Conservation (phyloP, 1,140 invertebrate genomes). For the Melipona quadrifasciata region DNA sequence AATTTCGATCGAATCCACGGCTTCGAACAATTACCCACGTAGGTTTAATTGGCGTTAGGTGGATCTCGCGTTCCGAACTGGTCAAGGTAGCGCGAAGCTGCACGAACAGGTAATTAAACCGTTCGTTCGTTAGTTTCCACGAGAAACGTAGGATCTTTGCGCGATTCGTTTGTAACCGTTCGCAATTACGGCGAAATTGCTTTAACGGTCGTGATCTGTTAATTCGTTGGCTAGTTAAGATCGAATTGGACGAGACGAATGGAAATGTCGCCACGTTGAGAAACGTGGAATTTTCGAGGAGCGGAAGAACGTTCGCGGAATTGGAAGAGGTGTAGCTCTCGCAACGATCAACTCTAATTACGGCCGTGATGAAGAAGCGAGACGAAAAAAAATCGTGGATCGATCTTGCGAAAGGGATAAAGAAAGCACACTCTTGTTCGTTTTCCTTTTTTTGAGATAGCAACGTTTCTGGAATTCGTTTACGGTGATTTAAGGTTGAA, state of each 20-base stretch:
- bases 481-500: too few relatives aligned
- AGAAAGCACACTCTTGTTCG: too few relatives aligned
- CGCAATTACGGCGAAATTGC: background rate
- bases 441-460: too few relatives aligned
- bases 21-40: background rate
- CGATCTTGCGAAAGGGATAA: too few relatives aligned
- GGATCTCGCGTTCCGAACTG: background rate
- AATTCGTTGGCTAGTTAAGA: background rate
- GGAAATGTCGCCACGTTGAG: background rate
- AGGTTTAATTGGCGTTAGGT: background rate
- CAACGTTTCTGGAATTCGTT: too few relatives aligned
- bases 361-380: too few relatives aligned
- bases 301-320: background rate
- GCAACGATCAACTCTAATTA: too few relatives aligned
- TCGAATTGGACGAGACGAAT: background rate
- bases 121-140: conserved; percentile 25
- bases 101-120: conserved; percentile 13
- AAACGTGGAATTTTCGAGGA: too few relatives aligned
- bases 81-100: background rate
- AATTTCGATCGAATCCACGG: background rate
- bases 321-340: background rate
- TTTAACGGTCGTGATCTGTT: background rate
- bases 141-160: background rate
- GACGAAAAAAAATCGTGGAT: too few relatives aligned
- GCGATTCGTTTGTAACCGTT: conserved; percentile 8